Evolutionary conservation across 2,888 invertebrate species (phyloP).

Genomic region (Anaspis maculata): DNA sequence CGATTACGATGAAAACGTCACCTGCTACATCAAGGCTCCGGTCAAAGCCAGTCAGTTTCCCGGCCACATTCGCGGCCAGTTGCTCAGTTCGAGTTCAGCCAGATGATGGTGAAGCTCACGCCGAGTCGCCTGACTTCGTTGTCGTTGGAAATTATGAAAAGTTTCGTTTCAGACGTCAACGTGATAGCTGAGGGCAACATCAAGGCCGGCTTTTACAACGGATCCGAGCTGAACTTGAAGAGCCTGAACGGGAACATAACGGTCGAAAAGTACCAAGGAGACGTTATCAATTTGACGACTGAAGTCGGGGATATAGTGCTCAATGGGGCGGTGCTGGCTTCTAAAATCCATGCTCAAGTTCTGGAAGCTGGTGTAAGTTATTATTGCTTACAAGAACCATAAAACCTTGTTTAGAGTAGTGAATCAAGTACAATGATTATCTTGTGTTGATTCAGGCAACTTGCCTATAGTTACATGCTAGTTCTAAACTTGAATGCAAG

Average conservation of each 20-base stretch:
- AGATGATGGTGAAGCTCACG: too few relatives aligned
- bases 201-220: constrained; percentile 23
- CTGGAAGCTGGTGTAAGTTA: constrained; percentile 12
- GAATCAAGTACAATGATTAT: too few relatives aligned
- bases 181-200: constrained; percentile 24
- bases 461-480: too few relatives aligned
- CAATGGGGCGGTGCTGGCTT: constrained; percentile 29
- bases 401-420: too few relatives aligned
- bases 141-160: constrained; percentile 1
- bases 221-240: constrained; percentile 22
- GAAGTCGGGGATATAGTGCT: constrained; percentile 28
- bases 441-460: too few relatives aligned
- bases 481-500: too few relatives aligned
- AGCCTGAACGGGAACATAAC: constrained; percentile 25
- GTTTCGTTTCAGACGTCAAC: constrained; percentile 27
- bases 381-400: too few relatives aligned
- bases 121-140: too few relatives aligned
- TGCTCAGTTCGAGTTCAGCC: too few relatives aligned
- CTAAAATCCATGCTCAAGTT: constrained; percentile 25
- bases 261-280: constrained; percentile 31
- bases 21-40: constrained; percentile 30
- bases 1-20: constrained; percentile 13
- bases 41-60: constrained; percentile 36
- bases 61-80: too few relatives aligned
- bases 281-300: constrained; percentile 24